Evolutionary conservation across 1,140 invertebrate species (phyloP).

Genomic region (Cyphomyrmex costatus): DNA sequence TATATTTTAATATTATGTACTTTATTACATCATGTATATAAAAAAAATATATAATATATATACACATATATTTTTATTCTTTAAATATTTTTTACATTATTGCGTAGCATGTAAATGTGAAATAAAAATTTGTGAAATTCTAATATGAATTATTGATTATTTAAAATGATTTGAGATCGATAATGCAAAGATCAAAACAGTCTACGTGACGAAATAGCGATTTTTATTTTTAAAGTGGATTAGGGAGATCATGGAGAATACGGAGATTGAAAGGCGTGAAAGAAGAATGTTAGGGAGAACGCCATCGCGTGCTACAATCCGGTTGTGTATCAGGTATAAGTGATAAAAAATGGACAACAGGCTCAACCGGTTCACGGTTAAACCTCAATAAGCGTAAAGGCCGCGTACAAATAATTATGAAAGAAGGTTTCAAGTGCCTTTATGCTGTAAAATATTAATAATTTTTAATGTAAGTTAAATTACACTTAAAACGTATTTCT

Average conservation of each 20-base stretch:
- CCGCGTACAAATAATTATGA: constrained; percentile 83
- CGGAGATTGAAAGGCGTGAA: constrained; percentile 25
- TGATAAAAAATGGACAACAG: constrained; percentile 83
- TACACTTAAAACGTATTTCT: constrained; percentile 7
- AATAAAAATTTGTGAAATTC: background rate
- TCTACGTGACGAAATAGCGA: constrained; percentile 61
- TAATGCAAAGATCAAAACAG: background rate
- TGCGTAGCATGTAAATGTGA: background rate
- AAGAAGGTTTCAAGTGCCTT: constrained; percentile 50
- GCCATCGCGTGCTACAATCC: constrained; percentile 80
- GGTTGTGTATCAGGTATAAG: constrained; percentile 80
- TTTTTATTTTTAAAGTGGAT: constrained; percentile 30
- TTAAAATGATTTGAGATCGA: background rate
- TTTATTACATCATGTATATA: background rate
- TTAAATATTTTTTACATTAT: background rate
- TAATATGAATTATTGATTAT: background rate
- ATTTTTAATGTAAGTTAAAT: constrained; percentile 72
- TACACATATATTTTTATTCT: background rate
- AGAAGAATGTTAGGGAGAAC: constrained; percentile 33
- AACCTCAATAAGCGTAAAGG: constrained; percentile 82
- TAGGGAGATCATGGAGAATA: constrained; percentile 18
- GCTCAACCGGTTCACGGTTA: constrained; percentile 80
- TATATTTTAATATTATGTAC: constrained; percentile 13
- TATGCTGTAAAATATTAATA: constrained; percentile 80
- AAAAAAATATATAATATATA: no score